Evolutionary conservation across 2,888 invertebrate genomes (phyloP), one percentile per base, ranked within the genome.

Genomic region (Netelia virgata): DNA sequence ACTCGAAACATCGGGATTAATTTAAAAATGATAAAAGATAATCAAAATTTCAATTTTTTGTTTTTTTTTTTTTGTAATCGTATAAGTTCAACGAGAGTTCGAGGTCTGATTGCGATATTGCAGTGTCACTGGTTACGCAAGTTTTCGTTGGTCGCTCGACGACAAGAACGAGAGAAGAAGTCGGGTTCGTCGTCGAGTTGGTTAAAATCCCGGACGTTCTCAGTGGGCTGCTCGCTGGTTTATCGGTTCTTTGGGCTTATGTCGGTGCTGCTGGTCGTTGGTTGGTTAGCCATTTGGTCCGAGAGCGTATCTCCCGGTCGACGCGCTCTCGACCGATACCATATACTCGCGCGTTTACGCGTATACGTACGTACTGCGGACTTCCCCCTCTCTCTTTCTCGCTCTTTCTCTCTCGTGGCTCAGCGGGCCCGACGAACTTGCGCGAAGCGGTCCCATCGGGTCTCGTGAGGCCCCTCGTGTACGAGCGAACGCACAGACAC

Each of bases 71-170:
- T 36, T 36, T 6, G 36, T 36, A 36, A 36, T 47, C 47, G 10
- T 3, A 14, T 2, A 50, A 18, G 61, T 53, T 83, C 55, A 66
- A 75, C 79, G 66, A 80, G 66, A 80, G 80, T 82, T 69, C 70
- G 74, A 70, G 74, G 70, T 41, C 72, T 70, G 59, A 50, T 63
- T 83, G 85, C 78, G 16, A 53, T 55, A 11, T 66, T 53, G 83
- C 83, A 66, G 68, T 83, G 80, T 85, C 83, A 86, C 66, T 83
- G 68, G 86, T 90, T 90, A 90, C 85, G 90, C 89, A 90, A 90
- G 86, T 88, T 89, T 88, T 88, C 84, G 82, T 85, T 85, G 80
- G 82, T 74, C 76, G 81, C 75, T 75, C 20, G 79, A 78, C 84
- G 43, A 69, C 73, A 50, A 81, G 47, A 53, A 66, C 50, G n/a